Evolutionary conservation across 2,113 vertebrate species (phyloP).

Genomic region (Saiga tatarica): DNA sequence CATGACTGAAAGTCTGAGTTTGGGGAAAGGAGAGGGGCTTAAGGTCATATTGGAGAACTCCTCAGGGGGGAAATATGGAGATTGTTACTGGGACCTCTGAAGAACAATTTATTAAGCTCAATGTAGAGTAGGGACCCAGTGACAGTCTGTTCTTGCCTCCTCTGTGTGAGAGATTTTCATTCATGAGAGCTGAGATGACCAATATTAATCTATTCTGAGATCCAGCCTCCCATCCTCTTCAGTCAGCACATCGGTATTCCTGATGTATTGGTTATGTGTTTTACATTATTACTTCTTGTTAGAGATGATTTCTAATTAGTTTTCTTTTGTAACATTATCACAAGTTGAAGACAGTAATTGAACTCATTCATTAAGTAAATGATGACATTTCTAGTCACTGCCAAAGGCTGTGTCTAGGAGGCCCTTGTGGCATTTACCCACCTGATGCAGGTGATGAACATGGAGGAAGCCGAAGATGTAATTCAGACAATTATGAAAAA

Average conservation of each 20-base stretch:
- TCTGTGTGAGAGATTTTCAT: background rate
- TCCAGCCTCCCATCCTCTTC: background rate
- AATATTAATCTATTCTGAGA: background rate
- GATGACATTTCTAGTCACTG: background rate
- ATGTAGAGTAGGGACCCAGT: background rate
- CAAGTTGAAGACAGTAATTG: slow-evolving; percentile 10
- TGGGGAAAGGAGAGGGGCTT: background rate
- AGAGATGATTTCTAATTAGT: slow-evolving; percentile 42
- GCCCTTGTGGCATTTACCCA: background rate
- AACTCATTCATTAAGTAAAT: slow-evolving; percentile 19
- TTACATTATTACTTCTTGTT: slow-evolving; percentile 7
- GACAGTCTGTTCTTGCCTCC: background rate
- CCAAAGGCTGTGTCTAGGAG: background rate
- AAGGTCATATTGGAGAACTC: background rate
- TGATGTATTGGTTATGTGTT: background rate
- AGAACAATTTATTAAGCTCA: background rate
- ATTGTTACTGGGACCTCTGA: background rate
- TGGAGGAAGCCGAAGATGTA: background rate
- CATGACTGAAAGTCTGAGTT: background rate
- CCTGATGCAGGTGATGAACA: background rate
- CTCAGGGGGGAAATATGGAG: background rate
- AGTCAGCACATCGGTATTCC: background rate
- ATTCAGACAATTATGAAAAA: slow-evolving; percentile 20
- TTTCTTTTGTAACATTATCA: slow-evolving; percentile 42
- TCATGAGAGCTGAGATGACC: background rate